Conservation (phyloP, 2,888 invertebrate species). For the Nymphalis polychloros region DNA sequence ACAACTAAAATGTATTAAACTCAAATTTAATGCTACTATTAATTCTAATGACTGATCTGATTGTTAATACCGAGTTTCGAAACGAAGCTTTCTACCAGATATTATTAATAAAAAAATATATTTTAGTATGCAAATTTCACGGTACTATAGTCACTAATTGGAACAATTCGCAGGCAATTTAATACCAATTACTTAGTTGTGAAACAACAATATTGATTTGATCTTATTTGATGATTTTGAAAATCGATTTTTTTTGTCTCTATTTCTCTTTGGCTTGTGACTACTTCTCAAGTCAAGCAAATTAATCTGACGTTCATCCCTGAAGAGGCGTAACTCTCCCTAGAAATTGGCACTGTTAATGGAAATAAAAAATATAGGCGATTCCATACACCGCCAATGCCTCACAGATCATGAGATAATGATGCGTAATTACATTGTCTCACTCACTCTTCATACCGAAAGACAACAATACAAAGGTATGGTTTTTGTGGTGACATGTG, state of each 20-base stretch:
- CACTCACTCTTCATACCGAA: no score
- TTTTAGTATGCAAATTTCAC: conserved; percentile 42
- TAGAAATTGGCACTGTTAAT: no score
- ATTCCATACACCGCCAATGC: no score
- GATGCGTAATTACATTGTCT: no score
- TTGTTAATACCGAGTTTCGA: conserved; percentile 19
- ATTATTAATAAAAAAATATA: conserved; percentile 25
- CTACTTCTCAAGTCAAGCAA: no score
- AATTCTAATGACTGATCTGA: conserved; percentile 26
- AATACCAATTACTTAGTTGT: conserved; percentile 38
- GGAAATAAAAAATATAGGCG: no score
- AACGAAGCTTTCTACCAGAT: conserved; percentile 25
- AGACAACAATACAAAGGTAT: no score
- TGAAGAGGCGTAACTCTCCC: no score
- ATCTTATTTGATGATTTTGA: not conserved
- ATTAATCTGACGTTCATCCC: no score
- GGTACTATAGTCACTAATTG: conserved; percentile 41
- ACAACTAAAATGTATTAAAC: conserved; percentile 23
- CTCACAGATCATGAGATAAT: no score
- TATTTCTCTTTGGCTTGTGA: not conserved
- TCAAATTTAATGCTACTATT: conserved; percentile 27
- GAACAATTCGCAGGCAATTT: conserved; percentile 42
- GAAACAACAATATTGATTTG: conserved; percentile 33
- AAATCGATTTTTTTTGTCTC: not conserved
- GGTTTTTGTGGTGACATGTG: no score